phyloP scores from a whole-genome alignment of 2,888 invertebrate species.

The Diploptera punctata region DNA sequence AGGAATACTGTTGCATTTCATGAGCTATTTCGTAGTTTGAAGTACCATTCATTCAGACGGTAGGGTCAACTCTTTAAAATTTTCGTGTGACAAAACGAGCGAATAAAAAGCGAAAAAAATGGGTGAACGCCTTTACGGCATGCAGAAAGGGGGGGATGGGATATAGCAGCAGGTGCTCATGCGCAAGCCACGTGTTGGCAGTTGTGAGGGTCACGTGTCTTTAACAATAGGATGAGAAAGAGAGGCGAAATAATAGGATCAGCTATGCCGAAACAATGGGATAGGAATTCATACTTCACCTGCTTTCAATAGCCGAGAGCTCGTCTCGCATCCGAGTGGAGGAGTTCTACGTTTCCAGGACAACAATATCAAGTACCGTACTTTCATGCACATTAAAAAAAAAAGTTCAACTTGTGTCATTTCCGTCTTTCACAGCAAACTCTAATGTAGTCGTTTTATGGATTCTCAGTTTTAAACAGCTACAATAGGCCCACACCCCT shows the following conservation, averaged over 20 bases:
- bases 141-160: background rate
- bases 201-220: constrained; percentile 38
- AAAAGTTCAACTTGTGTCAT: too few relatives aligned
- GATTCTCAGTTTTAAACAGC: too few relatives aligned
- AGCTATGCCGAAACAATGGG: constrained; percentile 35
- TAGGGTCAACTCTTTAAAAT: background rate
- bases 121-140: background rate
- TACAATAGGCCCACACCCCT: too few relatives aligned
- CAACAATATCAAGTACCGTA: constrained; percentile 25
- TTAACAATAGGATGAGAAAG: constrained; percentile 38
- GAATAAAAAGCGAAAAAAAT: constrained; percentile 1
- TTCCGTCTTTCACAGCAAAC: too few relatives aligned
- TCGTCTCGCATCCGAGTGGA: background rate
- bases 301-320: constrained; percentile 32
- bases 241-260: constrained; percentile 31
- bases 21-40: too few relatives aligned
- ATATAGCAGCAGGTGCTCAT: constrained; percentile 35
- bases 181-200: constrained; percentile 37
- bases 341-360: constrained; percentile 21
- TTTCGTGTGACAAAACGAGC: background rate
- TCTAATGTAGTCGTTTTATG: too few relatives aligned
- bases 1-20: too few relatives aligned
- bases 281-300: constrained; percentile 39
- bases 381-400: too few relatives aligned
- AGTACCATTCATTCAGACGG: too few relatives aligned